Evolutionary conservation across 2,888 invertebrate genomes (phyloP), one percentile per base, ranked within the genome.

Genomic region (Sylvicola fuscatus): DNA sequence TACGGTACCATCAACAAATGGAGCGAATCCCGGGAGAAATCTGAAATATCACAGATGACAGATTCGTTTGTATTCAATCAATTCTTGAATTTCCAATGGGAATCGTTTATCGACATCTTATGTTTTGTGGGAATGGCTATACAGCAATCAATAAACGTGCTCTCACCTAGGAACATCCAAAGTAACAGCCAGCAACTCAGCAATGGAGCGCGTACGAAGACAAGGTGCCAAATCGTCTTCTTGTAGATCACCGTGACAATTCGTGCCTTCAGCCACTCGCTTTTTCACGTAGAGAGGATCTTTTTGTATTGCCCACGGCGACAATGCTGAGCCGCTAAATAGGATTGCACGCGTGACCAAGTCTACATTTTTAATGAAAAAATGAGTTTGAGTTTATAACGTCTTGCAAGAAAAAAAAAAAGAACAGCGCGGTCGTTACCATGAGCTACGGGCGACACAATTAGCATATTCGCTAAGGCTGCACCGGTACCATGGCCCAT

Each of bases 401-500:
- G 29, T 33, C 12, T 17, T 16, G 29, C 32, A 34, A 34, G 27
- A 33, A 14, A 32, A 30, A 37, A 16, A 35, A 31, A 34, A 32
- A 14, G 4, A 33, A 10, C 15, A 33, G 5, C 15, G 6, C 21
- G 26, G 28, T 33, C 31, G 14, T 58, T 63, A 90, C 92, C 89
- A 72, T 81, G 81, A 34, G 87, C 82, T 46, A 92, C 87, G 14
- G 95, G 93, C 27, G 97, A 93, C 27, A 95, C 82, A 45, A 92
- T 80, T 39, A 98, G 75, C 51, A 95, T 81, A 64, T 97, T 95
- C 45, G 93, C 92, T 35, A 95, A 69, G 2, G 93, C 89, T 8
- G 95, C 97, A 5, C 98, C 98, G 17, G 90, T 87, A 17, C 92
- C 89, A 56, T 97, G 93, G 3, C 97, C 95, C 68, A 97, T 75